These are phyloP conservation scores for Bos indicus DNA, from an alignment of 2,113 vertebrate species.

Conservation along the genomic window DNA sequence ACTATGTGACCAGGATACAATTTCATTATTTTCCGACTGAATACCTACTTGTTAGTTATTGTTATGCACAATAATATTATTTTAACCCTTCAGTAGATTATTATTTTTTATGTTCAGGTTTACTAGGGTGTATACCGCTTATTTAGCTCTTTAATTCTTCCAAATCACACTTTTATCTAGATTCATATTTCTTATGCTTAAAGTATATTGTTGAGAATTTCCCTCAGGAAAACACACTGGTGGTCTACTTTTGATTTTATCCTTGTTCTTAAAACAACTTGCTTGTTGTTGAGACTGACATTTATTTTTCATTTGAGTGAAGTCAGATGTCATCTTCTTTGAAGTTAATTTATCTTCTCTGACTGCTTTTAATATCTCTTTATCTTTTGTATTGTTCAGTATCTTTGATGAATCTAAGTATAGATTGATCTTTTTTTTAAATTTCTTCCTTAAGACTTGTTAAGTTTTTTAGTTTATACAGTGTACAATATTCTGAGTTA, in stretches of 20 bases:
- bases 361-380: background rate
- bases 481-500: background rate
- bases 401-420: background rate
- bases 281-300: background rate
- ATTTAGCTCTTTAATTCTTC: background rate
- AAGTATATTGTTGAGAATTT: background rate
- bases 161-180: background rate
- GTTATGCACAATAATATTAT: background rate
- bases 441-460: background rate
- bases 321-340: background rate
- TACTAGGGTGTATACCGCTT: background rate
- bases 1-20: background rate
- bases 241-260: background rate
- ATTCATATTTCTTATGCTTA: background rate
- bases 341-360: background rate
- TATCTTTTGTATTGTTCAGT: background rate
- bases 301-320: background rate
- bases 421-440: background rate
- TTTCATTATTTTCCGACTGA: background rate
- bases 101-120: background rate
- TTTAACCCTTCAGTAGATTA: background rate
- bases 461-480: background rate
- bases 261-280: background rate
- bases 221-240: background rate
- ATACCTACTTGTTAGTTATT: background rate